These are phyloP conservation scores for Anguilla japonica DNA, from an alignment of 2,113 vertebrate genomes.

Conservation along the genomic window DNA sequence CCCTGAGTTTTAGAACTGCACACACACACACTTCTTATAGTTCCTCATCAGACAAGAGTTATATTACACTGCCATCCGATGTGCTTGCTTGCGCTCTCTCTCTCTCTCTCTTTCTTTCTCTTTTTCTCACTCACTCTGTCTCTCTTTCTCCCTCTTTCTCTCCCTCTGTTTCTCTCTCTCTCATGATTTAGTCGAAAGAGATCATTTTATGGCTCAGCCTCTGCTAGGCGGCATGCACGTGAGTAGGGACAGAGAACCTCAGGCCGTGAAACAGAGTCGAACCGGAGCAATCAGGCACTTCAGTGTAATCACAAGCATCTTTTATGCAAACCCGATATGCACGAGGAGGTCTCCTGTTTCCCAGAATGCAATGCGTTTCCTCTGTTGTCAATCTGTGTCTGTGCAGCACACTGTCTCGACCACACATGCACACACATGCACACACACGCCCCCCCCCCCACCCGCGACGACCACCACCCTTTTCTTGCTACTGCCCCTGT, in stretches of 20 bases:
- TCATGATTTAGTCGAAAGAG: neutral
- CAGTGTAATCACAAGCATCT: slow-evolving; percentile 24
- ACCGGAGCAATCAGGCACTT: neutral
- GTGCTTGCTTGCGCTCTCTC: no score
- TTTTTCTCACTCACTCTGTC: no score
- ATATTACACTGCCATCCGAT: neutral
- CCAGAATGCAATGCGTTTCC: slow-evolving; percentile 24
- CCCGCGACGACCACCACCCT: no score
- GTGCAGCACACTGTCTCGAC: neutral
- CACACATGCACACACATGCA: slow-evolving; percentile 17
- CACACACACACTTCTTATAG: neutral
- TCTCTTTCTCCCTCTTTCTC: neutral
- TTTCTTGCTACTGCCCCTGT: neutral
- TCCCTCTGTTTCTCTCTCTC: neutral
- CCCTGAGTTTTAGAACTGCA: neutral
- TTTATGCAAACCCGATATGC: neutral
- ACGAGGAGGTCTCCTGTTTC: slow-evolving; percentile 17
- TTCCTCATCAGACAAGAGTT: neutral
- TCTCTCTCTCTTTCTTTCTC: neutral
- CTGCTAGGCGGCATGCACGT: neutral
- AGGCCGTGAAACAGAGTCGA: neutral
- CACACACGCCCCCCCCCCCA: neutral
- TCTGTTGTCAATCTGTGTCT: slow-evolving; percentile 31
- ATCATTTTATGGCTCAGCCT: neutral
- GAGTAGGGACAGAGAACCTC: neutral